A percentile compares a stretch with the other conserved stretches of the same genome.
phyloP scores from a whole-genome alignment of 2,113 vertebrate species.

The Ammodytes dubius region DNA sequence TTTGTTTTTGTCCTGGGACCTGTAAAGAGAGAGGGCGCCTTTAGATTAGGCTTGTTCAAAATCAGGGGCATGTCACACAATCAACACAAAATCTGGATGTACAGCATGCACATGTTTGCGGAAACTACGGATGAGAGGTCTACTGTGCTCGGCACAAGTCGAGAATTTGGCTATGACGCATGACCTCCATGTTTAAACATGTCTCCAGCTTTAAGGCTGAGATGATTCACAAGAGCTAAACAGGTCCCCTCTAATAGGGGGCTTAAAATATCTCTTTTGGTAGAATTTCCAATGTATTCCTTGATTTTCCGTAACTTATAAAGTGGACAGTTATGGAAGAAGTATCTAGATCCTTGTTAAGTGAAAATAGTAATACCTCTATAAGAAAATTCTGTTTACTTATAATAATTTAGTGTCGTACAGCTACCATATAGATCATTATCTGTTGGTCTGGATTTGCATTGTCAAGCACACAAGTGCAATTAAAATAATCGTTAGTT shows the following conservation, averaged over 20 bases:
- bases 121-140: constrained; percentile 2
- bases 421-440: too few species aligned
- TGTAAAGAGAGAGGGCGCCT: neutral
- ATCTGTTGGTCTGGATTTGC: neutral
- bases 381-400: too few species aligned
- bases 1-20: constrained; percentile 31
- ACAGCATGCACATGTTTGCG: neutral
- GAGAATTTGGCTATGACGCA: constrained; percentile 48
- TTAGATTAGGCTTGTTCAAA: constrained; percentile 21
- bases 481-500: neutral
- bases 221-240: constrained; percentile 1
- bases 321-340: neutral
- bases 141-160: constrained; percentile 16
- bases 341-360: neutral
- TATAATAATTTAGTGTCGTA: too few species aligned
- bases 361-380: neutral
- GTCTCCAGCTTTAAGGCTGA: constrained; percentile 36
- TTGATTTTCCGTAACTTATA: neutral
- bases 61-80: constrained; percentile 12
- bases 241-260: constrained; percentile 20
- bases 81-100: neutral
- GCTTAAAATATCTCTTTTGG: neutral
- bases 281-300: neutral
- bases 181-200: constrained; percentile 48
- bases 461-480: neutral